Base-by-base conservation (phyloP, 2,797 vertebrate genomes). In the Ateles fusciceps region DNA sequence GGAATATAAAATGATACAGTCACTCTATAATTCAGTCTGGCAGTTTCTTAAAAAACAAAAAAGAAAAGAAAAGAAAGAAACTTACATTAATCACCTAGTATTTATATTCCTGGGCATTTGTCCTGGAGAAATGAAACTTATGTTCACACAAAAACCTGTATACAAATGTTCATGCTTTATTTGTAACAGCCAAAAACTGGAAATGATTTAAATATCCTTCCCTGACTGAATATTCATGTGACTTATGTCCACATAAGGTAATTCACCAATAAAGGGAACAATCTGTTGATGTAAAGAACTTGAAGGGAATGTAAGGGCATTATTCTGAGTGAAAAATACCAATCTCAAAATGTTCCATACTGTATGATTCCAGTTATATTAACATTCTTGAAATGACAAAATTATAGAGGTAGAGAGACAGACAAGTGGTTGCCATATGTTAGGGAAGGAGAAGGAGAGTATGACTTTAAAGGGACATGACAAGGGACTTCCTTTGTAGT, bases 151-250 rank as follows among this genome's bases (percentile, higher is more conserved):
- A 84, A 95, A 93, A 90, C 81, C 48, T 83, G 12, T 79, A 61
- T 59, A 78, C 33, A 94, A 71, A 39, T 90, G 79, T 85, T 80
- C 39, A 72, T 57, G 42, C 28, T 90, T 93, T 93, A 87, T 87
- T 96, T 93, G 8, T 50, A 87, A 83, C 83, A 78, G 2, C 42
- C 33, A 7, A 2, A 55, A 91, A 50, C 36, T 83, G 36, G 26
- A 84, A 97, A 61, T 78, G n/a, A 76, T 59, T 93, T 52, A 71
- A 91, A 78, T 96, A 80, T 44, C 11, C 24, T 95, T 75, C n/a
- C 80, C 44, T 44, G 21, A 36, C 21, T 89, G 74, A 85, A 68
- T 75, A 48, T 42, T 89, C 74, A 68, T 57, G 64, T 44, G 61
- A 78, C 50, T 39, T 78, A 64, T 85, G 79, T 61, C 48, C 42